Base-by-base conservation (phyloP, 1,140 invertebrate species). In the Leptinotarsa undecemlineata region DNA sequence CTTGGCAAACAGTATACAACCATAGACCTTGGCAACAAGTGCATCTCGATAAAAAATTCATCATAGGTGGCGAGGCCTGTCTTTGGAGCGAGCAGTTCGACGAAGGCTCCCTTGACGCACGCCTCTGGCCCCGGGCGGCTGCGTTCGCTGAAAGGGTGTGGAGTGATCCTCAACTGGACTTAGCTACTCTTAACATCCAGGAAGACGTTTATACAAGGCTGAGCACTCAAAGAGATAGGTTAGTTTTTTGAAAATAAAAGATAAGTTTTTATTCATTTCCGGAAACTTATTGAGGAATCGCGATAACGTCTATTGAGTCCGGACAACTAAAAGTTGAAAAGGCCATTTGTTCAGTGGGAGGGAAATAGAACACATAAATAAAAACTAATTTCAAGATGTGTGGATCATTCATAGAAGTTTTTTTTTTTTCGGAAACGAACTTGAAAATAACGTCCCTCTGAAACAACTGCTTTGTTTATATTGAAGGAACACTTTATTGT, bases 1-100 rank as follows among this genome's bases (percentile, higher is more conserved):
- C 91, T 1, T 95, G 94, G 94, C 93, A 95, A 82, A 92, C 90
- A 69, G 90, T 95, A 2, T 95, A 95, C 83, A 92, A 91, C 83
- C 94, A 96, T 81, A 86, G 91, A 75, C 93, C 93, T 0, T 93
- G 93, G 92, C 87, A 72, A 42, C 76, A 83, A 74, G 72, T 81
- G 66, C 78, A 79, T 68, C 66, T 81, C 3, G 74, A 77, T 42
- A 81, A 86, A 63, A 82, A 86, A 15, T 80, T 87, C 76, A 81
- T 92, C 14, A 77, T 92, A 3, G 91, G 92, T 0, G 92, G 90
- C 3, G 90, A 92, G 79, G 91, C 88, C 6, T 92, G 91, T 68
- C 86, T 93, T 72, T 94, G 92, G 92, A 90, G 88, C 60, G 92
- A 94, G 82, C 91, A 93, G 84, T 81, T 88, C 15, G 88, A 88